phyloP scores from a whole-genome alignment of 2,797 vertebrate genomes.

The Prionace glauca region DNA sequence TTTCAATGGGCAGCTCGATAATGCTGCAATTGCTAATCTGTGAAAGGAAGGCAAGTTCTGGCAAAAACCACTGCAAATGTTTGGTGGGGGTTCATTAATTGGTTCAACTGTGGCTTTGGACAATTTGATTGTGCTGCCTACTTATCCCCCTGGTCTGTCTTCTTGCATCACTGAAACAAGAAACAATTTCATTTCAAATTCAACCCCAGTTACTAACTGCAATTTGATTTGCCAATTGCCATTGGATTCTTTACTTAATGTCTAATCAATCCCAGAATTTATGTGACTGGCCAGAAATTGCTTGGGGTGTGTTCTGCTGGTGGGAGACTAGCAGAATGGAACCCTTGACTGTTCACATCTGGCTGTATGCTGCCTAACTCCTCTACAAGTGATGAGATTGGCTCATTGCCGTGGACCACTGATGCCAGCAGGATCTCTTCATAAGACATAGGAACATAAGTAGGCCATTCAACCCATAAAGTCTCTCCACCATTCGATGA shows the following conservation, averaged over 20 bases:
- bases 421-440: too few species aligned
- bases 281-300: background rate
- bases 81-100: background rate
- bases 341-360: too few species aligned
- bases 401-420: too few species aligned
- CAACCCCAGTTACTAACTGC: background rate
- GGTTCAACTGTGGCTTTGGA: too few species aligned
- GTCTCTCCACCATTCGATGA: too few species aligned
- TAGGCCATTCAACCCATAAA: too few species aligned
- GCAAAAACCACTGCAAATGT: background rate
- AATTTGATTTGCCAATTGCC: background rate
- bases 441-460: too few species aligned
- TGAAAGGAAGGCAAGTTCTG: too few species aligned
- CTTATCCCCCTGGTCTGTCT: background rate
- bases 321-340: background rate
- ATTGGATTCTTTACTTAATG: background rate
- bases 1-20: background rate
- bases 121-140: background rate
- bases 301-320: background rate
- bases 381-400: too few species aligned
- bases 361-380: too few species aligned
- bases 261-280: background rate
- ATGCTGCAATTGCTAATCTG: background rate
- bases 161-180: background rate
- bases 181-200: background rate